These are phyloP conservation scores for Parnassius apollo DNA, from an alignment of 2,888 invertebrate genomes.

Conservation along the genomic window DNA sequence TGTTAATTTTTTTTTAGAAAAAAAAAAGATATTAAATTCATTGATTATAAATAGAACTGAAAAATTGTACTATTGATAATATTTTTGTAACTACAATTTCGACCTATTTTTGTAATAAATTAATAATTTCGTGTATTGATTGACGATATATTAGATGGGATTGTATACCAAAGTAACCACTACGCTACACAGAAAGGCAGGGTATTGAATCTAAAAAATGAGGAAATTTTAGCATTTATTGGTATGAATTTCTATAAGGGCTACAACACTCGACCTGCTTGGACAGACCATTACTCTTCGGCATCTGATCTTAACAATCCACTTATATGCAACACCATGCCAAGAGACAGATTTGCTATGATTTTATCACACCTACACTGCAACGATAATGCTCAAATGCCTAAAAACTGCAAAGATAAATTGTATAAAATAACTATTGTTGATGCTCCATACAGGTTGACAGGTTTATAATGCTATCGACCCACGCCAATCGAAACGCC, in stretches of 20 bases:
- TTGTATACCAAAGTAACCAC: too few species aligned
- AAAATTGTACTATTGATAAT: neutral
- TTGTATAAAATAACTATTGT: constrained; percentile 31
- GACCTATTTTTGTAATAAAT: neutral
- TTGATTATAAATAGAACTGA: too few species aligned
- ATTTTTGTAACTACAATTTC: neutral
- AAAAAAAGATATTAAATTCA: too few species aligned
- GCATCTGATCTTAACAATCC: constrained; percentile 29
- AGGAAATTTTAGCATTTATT: constrained; percentile 22
- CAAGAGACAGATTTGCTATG: too few species aligned
- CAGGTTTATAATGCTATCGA: too few species aligned
- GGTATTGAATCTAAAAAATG: too few species aligned
- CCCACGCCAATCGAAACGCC: too few species aligned
- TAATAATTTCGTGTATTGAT: constrained; percentile 26
- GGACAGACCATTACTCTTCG: constrained; percentile 11
- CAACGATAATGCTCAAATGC: too few species aligned
- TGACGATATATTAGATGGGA: too few species aligned
- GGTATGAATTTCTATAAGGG: constrained; percentile 30
- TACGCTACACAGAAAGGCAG: too few species aligned
- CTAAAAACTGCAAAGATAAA: constrained; percentile 28
- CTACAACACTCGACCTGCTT: constrained; percentile 5
- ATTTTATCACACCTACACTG: too few species aligned
- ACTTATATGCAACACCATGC: constrained; percentile 1
- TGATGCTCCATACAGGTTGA: too few species aligned
- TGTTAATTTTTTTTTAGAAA: neutral